These are phyloP conservation scores for Apeira syringaria DNA, from an alignment of 2,888 invertebrate species.

Conservation along the genomic window DNA sequence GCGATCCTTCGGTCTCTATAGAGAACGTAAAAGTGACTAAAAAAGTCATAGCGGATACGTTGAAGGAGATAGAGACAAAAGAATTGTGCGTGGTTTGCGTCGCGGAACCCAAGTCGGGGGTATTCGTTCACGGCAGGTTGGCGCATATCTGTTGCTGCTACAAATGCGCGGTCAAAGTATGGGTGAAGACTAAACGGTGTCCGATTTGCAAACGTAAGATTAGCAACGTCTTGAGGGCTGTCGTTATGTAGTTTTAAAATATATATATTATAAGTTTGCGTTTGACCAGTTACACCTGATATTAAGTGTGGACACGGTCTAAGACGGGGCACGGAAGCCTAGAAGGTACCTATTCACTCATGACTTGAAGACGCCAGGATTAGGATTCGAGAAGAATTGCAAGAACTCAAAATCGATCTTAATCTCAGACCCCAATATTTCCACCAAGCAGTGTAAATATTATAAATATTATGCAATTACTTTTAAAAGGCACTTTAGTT, in stretches of 20 bases:
- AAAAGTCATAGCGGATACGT: conserved; percentile 45
- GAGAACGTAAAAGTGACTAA: conserved; percentile 46
- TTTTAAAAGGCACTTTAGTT: no score
- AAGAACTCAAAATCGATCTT: no score
- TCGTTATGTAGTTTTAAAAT: conserved; percentile 72
- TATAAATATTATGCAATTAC: no score
- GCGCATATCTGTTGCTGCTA: conserved; percentile 89
- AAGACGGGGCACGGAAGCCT: no score
- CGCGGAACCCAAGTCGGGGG: conserved; percentile 85
- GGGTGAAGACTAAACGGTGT: conserved; percentile 85
- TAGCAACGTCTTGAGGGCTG: conserved; percentile 86
- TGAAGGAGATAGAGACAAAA: conserved; percentile 52
- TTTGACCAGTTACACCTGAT: no score
- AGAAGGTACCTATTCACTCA: no score
- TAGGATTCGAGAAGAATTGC: no score
- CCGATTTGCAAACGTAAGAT: conserved; percentile 88
- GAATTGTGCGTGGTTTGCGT: conserved; percentile 85
- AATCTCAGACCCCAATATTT: no score
- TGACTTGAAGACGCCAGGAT: no score
- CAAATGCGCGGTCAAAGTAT: conserved; percentile 86
- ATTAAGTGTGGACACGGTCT: no score
- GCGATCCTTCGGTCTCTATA: conserved; percentile 66
- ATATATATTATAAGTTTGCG: no score
- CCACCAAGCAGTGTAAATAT: no score
- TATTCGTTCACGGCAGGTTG: conserved; percentile 86